Conservation (phyloP, 1,140 invertebrate species). For the Argopecten irradians region DNA sequence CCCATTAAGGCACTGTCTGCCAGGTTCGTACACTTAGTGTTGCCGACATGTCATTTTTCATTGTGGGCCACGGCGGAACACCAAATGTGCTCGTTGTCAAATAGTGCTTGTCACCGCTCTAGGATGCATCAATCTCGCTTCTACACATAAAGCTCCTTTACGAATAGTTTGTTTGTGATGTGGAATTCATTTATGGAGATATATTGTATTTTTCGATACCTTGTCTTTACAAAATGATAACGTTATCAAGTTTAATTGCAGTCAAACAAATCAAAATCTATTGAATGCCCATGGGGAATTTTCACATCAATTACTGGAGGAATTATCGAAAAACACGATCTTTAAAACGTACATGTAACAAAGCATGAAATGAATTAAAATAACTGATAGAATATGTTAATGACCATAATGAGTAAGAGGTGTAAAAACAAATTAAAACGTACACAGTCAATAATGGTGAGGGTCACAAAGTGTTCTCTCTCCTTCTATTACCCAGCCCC, state of each 20-base stretch:
- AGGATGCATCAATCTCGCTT: neutral
- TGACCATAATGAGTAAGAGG: neutral
- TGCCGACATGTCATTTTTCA: neutral
- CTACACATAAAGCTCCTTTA: neutral
- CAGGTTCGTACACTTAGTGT: neutral
- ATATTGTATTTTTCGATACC: neutral
- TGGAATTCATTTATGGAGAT: neutral
- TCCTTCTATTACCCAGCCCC: neutral
- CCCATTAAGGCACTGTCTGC: neutral
- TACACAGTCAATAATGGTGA: neutral
- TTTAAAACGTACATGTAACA: too few species aligned
- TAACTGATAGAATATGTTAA: too few species aligned
- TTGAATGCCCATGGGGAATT: neutral
- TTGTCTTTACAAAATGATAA: neutral
- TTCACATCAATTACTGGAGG: too few species aligned
- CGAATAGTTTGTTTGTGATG: neutral
- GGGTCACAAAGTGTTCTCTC: neutral
- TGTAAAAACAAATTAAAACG: neutral
- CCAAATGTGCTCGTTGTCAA: neutral
- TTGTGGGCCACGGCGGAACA: neutral
- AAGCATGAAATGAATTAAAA: too few species aligned
- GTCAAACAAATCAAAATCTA: neutral
- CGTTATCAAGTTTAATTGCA: neutral
- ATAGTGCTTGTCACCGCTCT: neutral
- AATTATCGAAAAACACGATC: too few species aligned